Evolutionary conservation across 2,113 vertebrate genomes (phyloP), one percentile per base, ranked within the genome.

Genomic region (Puma concolor): DNA sequence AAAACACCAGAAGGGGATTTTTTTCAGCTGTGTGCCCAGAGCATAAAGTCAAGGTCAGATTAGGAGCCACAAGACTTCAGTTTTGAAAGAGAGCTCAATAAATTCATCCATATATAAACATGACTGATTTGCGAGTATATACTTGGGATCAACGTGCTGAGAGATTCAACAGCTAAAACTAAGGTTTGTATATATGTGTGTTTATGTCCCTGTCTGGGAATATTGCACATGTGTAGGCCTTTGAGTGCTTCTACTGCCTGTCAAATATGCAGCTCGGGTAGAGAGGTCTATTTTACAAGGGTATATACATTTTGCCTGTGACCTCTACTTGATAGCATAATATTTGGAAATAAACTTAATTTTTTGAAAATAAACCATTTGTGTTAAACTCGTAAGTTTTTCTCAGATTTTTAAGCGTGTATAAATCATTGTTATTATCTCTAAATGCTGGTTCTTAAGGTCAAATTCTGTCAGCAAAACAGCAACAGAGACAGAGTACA

Each of bases 31-130:
- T 81, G 38, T 88, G 36, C 21, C 33, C 6, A 6, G 38, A 81
- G 29, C 44, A 48, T 72, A 64, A 87, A 57, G 9, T 88, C 17
- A 87, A 27, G 7, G 5, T 50, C 2, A 69, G 36, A 66, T 27
- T 52, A 83, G 3, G 10, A 84, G 3, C 74, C 83, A 76, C 10
- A 21, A 91, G 16, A 69, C 13, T 84, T 92, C 21, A 19, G 5
- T 74, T 97, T 97, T 96, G 14, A 94, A 86, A 72, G 1, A 77
- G 21, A 96, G 16, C 19, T 84, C 76, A 96, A 63, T n/a, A 41
- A 66, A 96, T 50, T n/a, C 6, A 27, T 72, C 27, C 41, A 2
- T 80, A 36, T 60, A 63, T 71, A 72, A 79, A 64, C 27, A 84
- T 76, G 82, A 88, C 16, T 76, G 2, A 10, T 66, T 69, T 83